These are phyloP conservation scores for Papilio demoleus DNA, from an alignment of 2,888 invertebrate genomes.

Conservation along the genomic window DNA sequence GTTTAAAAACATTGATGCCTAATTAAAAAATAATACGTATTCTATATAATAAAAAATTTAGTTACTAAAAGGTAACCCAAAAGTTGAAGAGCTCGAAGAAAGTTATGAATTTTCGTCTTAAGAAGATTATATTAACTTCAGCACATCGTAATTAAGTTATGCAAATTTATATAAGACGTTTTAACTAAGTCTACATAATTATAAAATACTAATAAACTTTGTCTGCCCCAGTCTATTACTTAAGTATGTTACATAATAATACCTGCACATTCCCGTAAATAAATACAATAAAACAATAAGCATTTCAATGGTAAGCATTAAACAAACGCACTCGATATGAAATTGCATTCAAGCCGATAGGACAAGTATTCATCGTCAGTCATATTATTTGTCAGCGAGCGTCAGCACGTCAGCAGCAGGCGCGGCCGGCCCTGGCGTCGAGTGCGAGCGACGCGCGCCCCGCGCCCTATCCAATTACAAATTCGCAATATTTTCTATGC, in stretches of 20 bases:
- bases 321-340: constrained; percentile 53
- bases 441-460: constrained; percentile 70
- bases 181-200: constrained; percentile 5
- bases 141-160: constrained; percentile 27
- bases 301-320: constrained; percentile 8
- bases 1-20: not conserved
- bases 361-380: constrained; percentile 61
- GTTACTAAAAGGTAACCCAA: constrained; percentile 9
- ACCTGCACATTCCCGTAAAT: not conserved
- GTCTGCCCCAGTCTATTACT: not conserved
- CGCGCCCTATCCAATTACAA: constrained; percentile 76
- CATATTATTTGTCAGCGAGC: constrained; percentile 78
- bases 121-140: constrained; percentile 19
- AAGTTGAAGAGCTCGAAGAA: not conserved
- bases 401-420: constrained; percentile 76
- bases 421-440: constrained; percentile 58
- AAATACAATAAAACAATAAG: constrained; percentile 1
- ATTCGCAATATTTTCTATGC: constrained; percentile 81
- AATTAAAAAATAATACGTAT: not conserved
- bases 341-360: constrained; percentile 67
- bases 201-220: constrained; percentile 15
- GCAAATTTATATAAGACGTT: constrained; percentile 16
- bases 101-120: constrained; percentile 19
- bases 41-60: not conserved
- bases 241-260: no score